A percentile compares a stretch with the other conserved stretches of the same genome.
Conservation (phyloP, 2,888 invertebrate species). For the Caenorhabditis wallacei region DNA sequence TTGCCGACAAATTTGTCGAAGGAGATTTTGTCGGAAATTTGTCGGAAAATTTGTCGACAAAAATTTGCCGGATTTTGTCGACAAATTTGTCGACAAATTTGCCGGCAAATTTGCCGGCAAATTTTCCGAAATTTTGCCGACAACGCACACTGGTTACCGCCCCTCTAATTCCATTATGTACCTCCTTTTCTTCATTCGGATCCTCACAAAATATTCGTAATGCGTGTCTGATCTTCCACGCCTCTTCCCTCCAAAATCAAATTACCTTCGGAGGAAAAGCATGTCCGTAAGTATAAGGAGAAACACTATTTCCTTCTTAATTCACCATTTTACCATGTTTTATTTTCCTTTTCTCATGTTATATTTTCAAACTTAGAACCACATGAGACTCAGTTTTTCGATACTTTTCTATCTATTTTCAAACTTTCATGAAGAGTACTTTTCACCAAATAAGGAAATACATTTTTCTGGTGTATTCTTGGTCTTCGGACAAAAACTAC, state of each 20-base stretch:
- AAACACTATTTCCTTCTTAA: constrained; percentile 41
- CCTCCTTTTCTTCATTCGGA: constrained; percentile 40
- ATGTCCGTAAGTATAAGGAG: constrained; percentile 16
- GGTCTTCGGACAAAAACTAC: neutral
- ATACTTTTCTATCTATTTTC: constrained; percentile 2
- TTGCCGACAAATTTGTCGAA: too few relatives aligned
- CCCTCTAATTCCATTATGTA: constrained; percentile 52
- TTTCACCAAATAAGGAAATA: constrained; percentile 1
- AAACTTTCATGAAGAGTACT: neutral
- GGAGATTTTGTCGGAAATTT: too few relatives aligned
- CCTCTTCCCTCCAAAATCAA: constrained; percentile 55
- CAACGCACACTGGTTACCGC: too few relatives aligned
- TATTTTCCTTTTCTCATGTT: constrained; percentile 38
- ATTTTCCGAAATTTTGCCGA: too few relatives aligned
- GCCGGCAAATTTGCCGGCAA: too few relatives aligned
- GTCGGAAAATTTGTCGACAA: too few relatives aligned
- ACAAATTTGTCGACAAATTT: too few relatives aligned
- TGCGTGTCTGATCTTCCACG: constrained; percentile 62
- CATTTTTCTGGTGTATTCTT: neutral
- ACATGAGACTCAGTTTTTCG: constrained; percentile 37
- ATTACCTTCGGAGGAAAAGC: constrained; percentile 60
- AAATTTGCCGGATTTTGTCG: too few relatives aligned
- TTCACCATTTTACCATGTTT: constrained; percentile 41
- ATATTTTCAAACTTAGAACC: constrained; percentile 21
- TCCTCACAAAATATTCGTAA: constrained; percentile 60